A percentile compares a stretch with the other conserved stretches of the same genome.
These are phyloP conservation scores for Thunnus maccoyii DNA, from an alignment of 2,113 vertebrate genomes.

Conservation along the genomic window DNA sequence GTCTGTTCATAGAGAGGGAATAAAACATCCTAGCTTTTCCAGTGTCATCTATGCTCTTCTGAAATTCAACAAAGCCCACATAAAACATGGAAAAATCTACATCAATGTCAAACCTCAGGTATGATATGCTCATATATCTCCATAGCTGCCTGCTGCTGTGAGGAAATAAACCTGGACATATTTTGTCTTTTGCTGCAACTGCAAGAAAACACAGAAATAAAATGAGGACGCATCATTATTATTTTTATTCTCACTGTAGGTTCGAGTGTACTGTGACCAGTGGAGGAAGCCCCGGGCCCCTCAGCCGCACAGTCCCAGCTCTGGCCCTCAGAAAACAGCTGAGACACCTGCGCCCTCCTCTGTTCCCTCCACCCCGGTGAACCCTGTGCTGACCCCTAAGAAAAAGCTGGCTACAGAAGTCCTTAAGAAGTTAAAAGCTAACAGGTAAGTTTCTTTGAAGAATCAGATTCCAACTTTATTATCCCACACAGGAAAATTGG, in stretches of 20 bases:
- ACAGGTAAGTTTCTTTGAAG: slow-evolving; percentile 62
- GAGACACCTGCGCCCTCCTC: not conserved
- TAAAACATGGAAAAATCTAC: slow-evolving; percentile 49
- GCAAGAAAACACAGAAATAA: not conserved
- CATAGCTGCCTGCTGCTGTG: not conserved
- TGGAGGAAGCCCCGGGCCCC: slow-evolving; percentile 55
- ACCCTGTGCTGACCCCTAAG: slow-evolving; percentile 65
- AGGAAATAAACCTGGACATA: not conserved
- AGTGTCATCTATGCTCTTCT: slow-evolving; percentile 78
- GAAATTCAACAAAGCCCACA: slow-evolving; percentile 67
- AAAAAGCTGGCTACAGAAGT: slow-evolving; percentile 70
- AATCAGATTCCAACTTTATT: too few species aligned
- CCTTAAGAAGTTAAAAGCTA: slow-evolving; percentile 65
- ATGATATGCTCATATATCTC: not conserved
- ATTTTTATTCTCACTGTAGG: slow-evolving; percentile 39
- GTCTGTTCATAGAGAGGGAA: slow-evolving; percentile 77
- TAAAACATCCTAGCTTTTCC: slow-evolving; percentile 82
- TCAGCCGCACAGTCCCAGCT: not conserved
- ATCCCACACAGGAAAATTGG: too few species aligned
- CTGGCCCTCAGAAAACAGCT: slow-evolving; percentile 9
- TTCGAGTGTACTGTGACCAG: slow-evolving; percentile 76
- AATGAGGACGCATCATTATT: not conserved
- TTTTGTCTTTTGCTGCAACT: not conserved
- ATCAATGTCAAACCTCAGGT: slow-evolving; percentile 72
- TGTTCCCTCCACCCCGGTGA: not conserved